Evolutionary conservation across 2,113 vertebrate genomes (phyloP), one percentile per base, ranked within the genome.

Genomic region (Pseudorectes ferrugineus): DNA sequence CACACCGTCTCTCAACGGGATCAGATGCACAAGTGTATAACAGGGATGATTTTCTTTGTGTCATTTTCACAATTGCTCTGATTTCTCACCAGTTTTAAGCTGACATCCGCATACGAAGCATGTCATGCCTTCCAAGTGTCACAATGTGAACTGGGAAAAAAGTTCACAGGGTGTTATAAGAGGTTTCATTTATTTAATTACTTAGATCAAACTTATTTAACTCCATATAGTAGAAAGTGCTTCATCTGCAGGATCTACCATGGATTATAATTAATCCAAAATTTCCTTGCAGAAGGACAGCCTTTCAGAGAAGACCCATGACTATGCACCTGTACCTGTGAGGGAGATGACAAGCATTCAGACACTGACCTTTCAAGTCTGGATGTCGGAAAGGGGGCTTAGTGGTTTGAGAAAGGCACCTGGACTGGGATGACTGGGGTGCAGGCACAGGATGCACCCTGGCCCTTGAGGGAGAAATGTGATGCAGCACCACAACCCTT

Each of bases 41-140:
- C 1, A 4, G 33, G 46, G 16, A 29, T 22, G 25, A 57, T n/a
- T 71, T 88, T 58, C 25, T 61, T 49, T 23, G 18, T 73, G 72
- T 61, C 25, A 26, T 84, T 93, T 92, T 85, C 45, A 71, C 55
- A 21, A 11, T 54, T 61, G 20, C 48, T 78, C 43, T 65, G 33
- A 43, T 66, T 91, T 67, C 71, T 68, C 43, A 43, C 15, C 2
- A 1, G 4, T 75, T 84, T 87, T n/a, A 67, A 75, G 38, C 48
- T 70, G 67, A 66, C 14, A 14, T 85, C 57, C 0, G 0, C 28
- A 25, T 4, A 14, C 1, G 0, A 29, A 35, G 43, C 23, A 19
- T 13, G 23, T 31, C 6, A 0, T 65, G 61, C 5, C 31, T 63
- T 77, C 42, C 2, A 4, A 51, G 20, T 45, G 15, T 36, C 49